These are phyloP conservation scores for Yasuhikotakia modesta DNA, from an alignment of 2,797 vertebrate genomes.

Conservation along the genomic window DNA sequence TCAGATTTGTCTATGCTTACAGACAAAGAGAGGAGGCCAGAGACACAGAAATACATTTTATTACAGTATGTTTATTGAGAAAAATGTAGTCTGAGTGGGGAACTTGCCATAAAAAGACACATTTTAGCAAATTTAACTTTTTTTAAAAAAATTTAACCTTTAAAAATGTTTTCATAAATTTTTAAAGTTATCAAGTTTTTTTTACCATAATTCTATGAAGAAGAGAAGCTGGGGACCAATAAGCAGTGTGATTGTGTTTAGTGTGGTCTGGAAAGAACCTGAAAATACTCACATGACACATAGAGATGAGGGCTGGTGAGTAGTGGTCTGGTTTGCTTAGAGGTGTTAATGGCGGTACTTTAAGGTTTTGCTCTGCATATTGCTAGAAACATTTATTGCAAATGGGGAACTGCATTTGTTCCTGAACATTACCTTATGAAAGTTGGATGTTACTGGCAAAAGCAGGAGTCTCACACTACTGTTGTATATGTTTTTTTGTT, in stretches of 20 bases:
- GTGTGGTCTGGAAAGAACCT: not conserved
- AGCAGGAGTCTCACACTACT: not conserved
- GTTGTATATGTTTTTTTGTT: too few species aligned
- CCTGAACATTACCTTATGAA: not conserved
- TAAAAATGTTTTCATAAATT: too few species aligned
- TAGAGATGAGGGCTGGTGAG: not conserved
- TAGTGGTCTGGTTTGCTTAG: not conserved
- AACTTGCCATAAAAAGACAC: too few species aligned
- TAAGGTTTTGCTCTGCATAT: not conserved
- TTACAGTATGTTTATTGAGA: too few species aligned
- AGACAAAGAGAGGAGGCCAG: too few species aligned
- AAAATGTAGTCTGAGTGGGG: too few species aligned
- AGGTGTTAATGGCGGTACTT: not conserved
- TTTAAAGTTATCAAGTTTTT: too few species aligned
- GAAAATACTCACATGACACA: slow-evolving; percentile 5
- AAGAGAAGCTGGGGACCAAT: not conserved
- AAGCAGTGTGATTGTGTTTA: not conserved
- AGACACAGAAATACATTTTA: too few species aligned
- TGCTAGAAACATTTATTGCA: not conserved
- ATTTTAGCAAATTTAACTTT: too few species aligned
- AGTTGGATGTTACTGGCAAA: not conserved
- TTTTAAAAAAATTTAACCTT: too few species aligned
- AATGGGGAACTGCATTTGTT: not conserved
- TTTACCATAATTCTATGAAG: not conserved
- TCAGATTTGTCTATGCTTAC: too few species aligned